Evolutionary conservation across 2,113 vertebrate genomes (phyloP).

Genomic region (Zosterops japonicus): DNA sequence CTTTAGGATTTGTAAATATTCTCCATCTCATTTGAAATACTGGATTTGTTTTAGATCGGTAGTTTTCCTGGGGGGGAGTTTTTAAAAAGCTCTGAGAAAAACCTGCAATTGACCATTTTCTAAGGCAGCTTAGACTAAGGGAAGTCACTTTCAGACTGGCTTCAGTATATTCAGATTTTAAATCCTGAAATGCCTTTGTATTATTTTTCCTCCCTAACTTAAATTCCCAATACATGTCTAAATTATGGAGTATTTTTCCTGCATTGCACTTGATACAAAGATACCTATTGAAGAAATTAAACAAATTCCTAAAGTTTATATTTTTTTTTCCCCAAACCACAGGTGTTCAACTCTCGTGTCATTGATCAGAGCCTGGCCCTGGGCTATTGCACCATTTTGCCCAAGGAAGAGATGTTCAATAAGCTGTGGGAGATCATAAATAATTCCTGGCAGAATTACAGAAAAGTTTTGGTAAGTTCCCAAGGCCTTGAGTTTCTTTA

Average conservation of each 20-base stretch:
- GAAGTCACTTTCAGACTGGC: not conserved
- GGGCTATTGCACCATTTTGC: constrained; percentile 87
- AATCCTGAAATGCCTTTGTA: not conserved
- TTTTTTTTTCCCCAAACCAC: not conserved
- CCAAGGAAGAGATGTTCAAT: constrained; percentile 81
- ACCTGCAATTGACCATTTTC: not conserved
- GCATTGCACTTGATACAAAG: not conserved
- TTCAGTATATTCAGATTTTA: not conserved
- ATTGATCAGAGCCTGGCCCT: constrained; percentile 88
- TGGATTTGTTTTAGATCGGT: not conserved
- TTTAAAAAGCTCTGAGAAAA: not conserved
- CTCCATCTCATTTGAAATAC: not conserved
- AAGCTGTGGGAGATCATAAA: constrained; percentile 92
- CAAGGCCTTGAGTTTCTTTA: not conserved
- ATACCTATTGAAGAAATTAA: not conserved
- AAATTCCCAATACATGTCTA: not conserved
- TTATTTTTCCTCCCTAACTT: not conserved
- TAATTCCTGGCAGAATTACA: constrained; percentile 92
- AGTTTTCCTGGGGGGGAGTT: not conserved
- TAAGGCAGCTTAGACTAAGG: not conserved
- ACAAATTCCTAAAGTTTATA: not conserved
- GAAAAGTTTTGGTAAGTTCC: constrained; percentile 85
- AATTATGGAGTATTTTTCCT: not conserved
- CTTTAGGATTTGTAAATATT: not conserved
- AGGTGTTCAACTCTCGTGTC: constrained; percentile 91